A percentile compares a stretch with the other conserved stretches of the same genome.
Evolutionary conservation across 2,888 invertebrate genomes (phyloP).

Genomic region (Agapostemon virescens): DNA sequence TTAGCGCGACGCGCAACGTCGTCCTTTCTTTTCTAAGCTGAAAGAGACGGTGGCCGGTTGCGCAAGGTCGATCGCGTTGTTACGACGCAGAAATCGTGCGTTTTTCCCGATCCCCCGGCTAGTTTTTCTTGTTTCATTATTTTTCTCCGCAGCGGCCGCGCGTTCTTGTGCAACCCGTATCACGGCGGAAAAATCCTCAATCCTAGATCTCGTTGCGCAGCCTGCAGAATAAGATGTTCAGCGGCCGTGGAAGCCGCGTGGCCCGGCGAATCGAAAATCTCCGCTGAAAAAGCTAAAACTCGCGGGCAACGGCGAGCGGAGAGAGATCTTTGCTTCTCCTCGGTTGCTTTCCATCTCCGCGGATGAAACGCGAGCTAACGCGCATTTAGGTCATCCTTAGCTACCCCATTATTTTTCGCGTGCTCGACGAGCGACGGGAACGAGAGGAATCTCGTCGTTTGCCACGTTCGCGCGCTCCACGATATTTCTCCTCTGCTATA

Average conservation of each 20-base stretch:
- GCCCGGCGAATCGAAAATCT: not conserved
- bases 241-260: not conserved
- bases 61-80: constrained; percentile 10
- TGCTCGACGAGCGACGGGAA: not conserved
- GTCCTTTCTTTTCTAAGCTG: not conserved
- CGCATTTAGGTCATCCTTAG: constrained; percentile 56
- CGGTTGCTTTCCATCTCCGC: constrained; percentile 45
- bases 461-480: not conserved
- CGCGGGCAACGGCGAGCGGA: not conserved
- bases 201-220: not conserved
- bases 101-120: not conserved
- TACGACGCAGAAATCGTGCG: not conserved
- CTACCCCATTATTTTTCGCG: constrained; percentile 3
- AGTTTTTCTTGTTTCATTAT: constrained; percentile 13
- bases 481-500: too few species aligned
- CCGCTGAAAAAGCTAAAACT: not conserved
- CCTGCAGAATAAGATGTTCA: not conserved
- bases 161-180: not conserved
- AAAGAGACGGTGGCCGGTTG: not conserved
- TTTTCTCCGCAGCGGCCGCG: too few species aligned
- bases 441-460: not conserved
- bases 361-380: constrained; percentile 59
- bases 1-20: not conserved
- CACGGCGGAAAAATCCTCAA: not conserved
- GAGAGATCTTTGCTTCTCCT: not conserved